Percentiles rank a stretch among this genome's conserved stretches.
phyloP scores from a whole-genome alignment of 2,888 invertebrate species.

The Diarsia mendica region DNA sequence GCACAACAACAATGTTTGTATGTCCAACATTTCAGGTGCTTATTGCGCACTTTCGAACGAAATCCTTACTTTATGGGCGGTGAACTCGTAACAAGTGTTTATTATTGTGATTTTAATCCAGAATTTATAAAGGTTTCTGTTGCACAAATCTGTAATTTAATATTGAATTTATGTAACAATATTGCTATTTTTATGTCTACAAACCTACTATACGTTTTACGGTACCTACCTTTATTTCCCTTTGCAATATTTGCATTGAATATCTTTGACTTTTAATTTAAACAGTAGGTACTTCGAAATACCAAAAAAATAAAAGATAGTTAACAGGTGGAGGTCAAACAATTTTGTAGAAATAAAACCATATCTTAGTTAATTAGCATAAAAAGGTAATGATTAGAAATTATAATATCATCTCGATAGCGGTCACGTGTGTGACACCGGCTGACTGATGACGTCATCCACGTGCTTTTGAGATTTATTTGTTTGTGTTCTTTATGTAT shows the following conservation, averaged over 20 bases:
- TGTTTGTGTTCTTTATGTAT: slow-evolving; percentile 13
- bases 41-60: slow-evolving; percentile 14
- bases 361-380: slow-evolving; percentile 9
- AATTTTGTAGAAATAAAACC: background rate
- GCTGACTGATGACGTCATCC: slow-evolving; percentile 32
- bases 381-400: slow-evolving; percentile 44
- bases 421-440: slow-evolving; percentile 32
- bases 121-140: slow-evolving; percentile 37
- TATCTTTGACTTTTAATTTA: background rate
- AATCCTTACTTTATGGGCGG: slow-evolving; percentile 34
- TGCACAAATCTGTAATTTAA: slow-evolving; percentile 33
- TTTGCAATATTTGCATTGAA: too few relatives aligned
- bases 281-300: background rate
- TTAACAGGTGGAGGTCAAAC: slow-evolving; percentile 11
- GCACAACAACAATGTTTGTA: slow-evolving; percentile 24
- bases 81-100: slow-evolving; percentile 1
- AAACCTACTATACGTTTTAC: too few relatives aligned
- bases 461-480: slow-evolving; percentile 17
- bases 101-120: slow-evolving; percentile 17
- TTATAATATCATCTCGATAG: slow-evolving; percentile 22
- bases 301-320: slow-evolving; percentile 9
- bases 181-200: too few relatives aligned
- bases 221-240: too few relatives aligned
- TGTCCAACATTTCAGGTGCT: slow-evolving; percentile 22
- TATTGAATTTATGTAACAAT: background rate